Base-by-base conservation (phyloP, 2,888 invertebrate genomes). In the Acronicta psi region DNA sequence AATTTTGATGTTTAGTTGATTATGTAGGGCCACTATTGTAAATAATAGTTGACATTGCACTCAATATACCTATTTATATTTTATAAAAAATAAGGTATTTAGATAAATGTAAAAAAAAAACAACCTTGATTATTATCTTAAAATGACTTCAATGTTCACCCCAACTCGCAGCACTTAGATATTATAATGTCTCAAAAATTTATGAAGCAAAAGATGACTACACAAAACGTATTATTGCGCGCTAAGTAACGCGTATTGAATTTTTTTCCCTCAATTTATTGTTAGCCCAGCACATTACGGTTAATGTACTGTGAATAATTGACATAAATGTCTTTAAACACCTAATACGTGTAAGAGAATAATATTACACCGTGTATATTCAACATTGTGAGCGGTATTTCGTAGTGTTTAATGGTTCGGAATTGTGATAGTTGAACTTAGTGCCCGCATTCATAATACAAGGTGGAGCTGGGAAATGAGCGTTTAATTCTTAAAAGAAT, bases 351-450 rank as follows among this genome's bases (percentile, higher is more conserved):
- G 56, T 68, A 31, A 13, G 38, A 46, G 58, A 67, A 61, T 55
- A 67, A 60, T 67, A 56, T 57, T 55, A 66, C 59, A 59, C 47
- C 1, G 34, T n/a, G 55, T 43, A 57, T 37, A 56, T 49, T 52
- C 43, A 69, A 59, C 43, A 42, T 31, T 53, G 40, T 20, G 41
- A 71, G 79, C 80, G 80, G 74, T 75, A 79, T 79, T 75, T 80
- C 82, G 79, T 64, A 73, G 68, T 72, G 83, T 81, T 87, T 80
- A 89, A 89, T 88, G 87, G 85, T 69, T 78, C 59, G 86, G 85
- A 88, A 88, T 79, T 60, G 83, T 75, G 88, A 88, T 88, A 88
- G 87, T 86, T 86, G 74, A 79, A 82, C 82, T 86, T 84, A 81
- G 81, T 76, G 64, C 70, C 75, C 79, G 75, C 80, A 79, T 85